Evolutionary conservation across 2,797 vertebrate genomes (phyloP).

Genomic region (Sphaeramia orbicularis): DNA sequence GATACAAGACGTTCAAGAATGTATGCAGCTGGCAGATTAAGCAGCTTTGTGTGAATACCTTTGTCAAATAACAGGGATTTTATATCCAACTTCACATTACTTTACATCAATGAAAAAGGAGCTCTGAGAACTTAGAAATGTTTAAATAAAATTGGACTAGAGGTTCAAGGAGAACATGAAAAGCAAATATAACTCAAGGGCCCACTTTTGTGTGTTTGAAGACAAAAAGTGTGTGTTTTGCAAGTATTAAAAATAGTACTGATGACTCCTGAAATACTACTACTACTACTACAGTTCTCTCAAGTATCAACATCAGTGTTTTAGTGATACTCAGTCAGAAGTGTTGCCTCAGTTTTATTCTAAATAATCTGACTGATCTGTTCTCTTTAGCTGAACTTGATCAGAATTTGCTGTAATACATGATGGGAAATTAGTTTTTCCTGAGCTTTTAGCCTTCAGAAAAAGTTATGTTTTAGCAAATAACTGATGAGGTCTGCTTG

Average conservation of each 20-base stretch:
- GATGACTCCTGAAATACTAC: not conserved
- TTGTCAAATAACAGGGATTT: no score
- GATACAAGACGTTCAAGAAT: not conserved
- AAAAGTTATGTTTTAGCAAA: no score
- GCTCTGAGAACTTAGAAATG: not conserved
- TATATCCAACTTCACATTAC: no score
- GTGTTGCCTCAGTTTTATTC: not conserved
- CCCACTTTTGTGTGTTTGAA: constrained; percentile 4
- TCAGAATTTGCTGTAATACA: no score
- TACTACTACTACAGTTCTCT: constrained; percentile 1
- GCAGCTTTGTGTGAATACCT: no score
- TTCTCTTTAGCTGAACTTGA: no score
- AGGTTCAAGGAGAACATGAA: constrained; percentile 9
- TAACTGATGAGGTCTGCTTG: no score
- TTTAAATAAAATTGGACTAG: constrained; percentile 4
- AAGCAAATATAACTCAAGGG: constrained; percentile 5
- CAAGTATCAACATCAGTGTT: no score
- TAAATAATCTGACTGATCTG: not conserved
- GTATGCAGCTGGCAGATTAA: not conserved
- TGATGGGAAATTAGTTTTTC: no score
- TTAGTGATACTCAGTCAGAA: not conserved
- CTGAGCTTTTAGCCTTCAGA: no score
- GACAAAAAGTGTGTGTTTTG: constrained; percentile 12
- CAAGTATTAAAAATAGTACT: not conserved
- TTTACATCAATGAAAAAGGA: no score